A percentile compares a stretch with the other conserved stretches of the same genome.
These are phyloP conservation scores for Thecocarcelia acutangulata DNA, from an alignment of 2,888 invertebrate genomes.

Conservation along the genomic window DNA sequence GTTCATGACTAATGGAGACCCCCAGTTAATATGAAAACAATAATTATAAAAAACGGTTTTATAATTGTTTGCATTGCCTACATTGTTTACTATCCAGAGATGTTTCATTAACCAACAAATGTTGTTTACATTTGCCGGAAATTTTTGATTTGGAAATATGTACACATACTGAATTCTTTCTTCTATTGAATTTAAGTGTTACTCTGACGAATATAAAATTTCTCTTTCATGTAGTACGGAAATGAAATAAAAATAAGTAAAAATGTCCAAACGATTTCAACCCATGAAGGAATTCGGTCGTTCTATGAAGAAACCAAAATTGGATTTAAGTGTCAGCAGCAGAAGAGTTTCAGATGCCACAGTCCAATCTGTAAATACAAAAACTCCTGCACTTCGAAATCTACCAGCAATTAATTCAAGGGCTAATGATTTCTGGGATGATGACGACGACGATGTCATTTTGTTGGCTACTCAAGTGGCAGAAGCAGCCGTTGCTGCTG, in stretches of 20 bases:
- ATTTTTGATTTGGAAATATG: too few relatives aligned
- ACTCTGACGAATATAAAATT: too few relatives aligned
- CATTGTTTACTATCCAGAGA: background rate
- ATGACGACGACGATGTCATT: constrained; percentile 80
- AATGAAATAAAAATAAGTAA: background rate
- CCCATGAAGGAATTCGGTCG: constrained; percentile 75
- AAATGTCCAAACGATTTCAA: constrained; percentile 77
- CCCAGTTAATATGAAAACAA: too few relatives aligned
- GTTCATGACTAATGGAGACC: too few relatives aligned
- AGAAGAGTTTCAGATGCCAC: constrained; percentile 50
- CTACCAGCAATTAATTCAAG: constrained; percentile 49
- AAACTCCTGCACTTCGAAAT: background rate
- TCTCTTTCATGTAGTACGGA: background rate
- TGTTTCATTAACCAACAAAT: too few relatives aligned
- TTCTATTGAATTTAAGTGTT: too few relatives aligned
- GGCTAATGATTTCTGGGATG: constrained; percentile 76
- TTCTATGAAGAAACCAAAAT: constrained; percentile 76
- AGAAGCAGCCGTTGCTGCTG: constrained; percentile 74
- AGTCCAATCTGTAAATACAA: background rate
- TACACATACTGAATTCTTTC: too few relatives aligned
- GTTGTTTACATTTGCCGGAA: too few relatives aligned
- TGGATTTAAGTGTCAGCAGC: constrained; percentile 75
- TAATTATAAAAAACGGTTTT: background rate
- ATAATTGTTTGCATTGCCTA: background rate
- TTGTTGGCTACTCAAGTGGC: constrained; percentile 78